phyloP scores from a whole-genome alignment of 2,113 vertebrate genomes.

The Clarias macrocephalus region DNA sequence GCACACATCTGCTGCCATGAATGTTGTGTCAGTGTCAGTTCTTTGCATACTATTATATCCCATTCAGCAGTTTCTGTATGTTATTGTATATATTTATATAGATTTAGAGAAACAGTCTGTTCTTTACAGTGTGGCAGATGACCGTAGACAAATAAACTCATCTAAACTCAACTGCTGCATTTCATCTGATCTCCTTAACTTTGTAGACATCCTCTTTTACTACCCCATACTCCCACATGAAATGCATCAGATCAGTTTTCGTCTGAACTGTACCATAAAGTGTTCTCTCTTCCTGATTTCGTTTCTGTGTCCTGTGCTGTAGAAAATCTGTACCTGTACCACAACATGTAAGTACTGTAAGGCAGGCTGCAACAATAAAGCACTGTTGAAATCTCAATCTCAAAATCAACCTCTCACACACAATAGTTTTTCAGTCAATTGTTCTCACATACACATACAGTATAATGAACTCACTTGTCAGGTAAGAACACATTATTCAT shows the following conservation, averaged over 20 bases:
- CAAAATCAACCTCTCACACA: neutral
- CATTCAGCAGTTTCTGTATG: neutral
- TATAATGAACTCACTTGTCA: too few relatives aligned
- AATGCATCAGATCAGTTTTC: neutral
- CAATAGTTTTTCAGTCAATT: neutral
- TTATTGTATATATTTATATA: neutral
- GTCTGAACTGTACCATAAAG: neutral
- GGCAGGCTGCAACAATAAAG: neutral
- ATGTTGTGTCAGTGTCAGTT: neutral
- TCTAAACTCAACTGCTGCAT: neutral
- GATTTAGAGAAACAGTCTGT: neutral
- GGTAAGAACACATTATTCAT: too few relatives aligned
- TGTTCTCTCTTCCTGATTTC: slow-evolving; percentile 3
- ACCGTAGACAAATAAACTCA: neutral
- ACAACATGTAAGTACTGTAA: neutral
- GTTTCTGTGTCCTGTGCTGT: neutral
- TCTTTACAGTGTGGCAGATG: neutral
- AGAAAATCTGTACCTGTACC: neutral
- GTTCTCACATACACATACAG: neutral
- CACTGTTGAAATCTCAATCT: neutral
- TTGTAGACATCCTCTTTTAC: neutral
- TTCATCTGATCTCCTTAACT: neutral
- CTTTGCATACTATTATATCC: neutral
- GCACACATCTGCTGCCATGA: neutral
- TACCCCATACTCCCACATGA: neutral